Evolutionary conservation across 2,797 vertebrate genomes (phyloP).

Genomic region (Melanogrammus aeglefinus): DNA sequence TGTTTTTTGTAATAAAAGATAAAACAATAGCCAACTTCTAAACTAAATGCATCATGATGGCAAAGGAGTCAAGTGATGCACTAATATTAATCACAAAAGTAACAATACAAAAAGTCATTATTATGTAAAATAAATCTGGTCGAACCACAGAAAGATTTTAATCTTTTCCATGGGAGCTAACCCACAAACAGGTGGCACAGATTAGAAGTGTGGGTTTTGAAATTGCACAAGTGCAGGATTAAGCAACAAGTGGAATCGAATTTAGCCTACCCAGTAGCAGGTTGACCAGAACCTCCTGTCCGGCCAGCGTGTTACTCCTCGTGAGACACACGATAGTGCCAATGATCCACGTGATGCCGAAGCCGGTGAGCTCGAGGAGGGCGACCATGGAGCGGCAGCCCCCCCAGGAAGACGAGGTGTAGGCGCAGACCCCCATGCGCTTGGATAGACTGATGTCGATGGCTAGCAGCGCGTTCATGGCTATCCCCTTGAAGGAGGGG

Average conservation of each 20-base stretch:
- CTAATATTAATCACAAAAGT: not conserved
- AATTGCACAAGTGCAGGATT: not conserved
- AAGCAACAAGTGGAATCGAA: not conserved
- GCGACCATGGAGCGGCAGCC: slow-evolving; percentile 91
- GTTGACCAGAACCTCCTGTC: slow-evolving; percentile 95
- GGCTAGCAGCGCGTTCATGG: slow-evolving; percentile 91
- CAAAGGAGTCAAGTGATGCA: not conserved
- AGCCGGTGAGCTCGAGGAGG: slow-evolving; percentile 89
- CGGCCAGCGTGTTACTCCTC: slow-evolving; percentile 90
- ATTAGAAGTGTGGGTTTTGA: not conserved
- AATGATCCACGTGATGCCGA: slow-evolving; percentile 90
- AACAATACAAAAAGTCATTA: not conserved
- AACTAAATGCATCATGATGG: not conserved
- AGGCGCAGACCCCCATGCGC: slow-evolving; percentile 88
- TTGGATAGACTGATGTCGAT: slow-evolving; percentile 96
- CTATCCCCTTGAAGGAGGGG: slow-evolving; percentile 93
- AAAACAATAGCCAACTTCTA: not conserved
- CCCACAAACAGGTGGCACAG: not conserved
- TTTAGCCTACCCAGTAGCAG: slow-evolving; percentile 84
- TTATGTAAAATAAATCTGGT: not conserved
- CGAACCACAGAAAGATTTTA: not conserved
- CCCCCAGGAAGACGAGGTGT: slow-evolving; percentile 85
- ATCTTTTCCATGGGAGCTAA: not conserved
- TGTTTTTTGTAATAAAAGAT: not conserved
- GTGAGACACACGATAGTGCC: slow-evolving; percentile 91